phyloP scores from a whole-genome alignment of 1,140 invertebrate species.

The Macrobrachium nipponense region DNA sequence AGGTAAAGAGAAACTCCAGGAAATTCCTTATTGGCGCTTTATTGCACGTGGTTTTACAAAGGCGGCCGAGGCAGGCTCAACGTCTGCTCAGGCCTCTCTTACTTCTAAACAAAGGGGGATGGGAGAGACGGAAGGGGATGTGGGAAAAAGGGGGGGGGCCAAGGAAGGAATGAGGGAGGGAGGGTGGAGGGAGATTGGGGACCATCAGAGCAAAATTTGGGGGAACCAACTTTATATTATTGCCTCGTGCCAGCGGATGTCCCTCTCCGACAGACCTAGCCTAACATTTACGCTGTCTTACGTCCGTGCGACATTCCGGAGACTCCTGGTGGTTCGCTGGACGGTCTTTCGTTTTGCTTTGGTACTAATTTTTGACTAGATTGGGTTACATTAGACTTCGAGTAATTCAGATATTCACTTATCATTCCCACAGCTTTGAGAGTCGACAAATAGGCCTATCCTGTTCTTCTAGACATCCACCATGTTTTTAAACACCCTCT shows the following conservation, averaged over 20 bases:
- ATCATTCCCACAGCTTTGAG: too few species aligned
- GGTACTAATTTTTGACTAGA: too few species aligned
- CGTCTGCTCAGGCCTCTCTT: conserved; percentile 28
- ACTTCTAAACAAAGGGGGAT: conserved; percentile 31
- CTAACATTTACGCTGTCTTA: too few species aligned
- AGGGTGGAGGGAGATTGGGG: background rate
- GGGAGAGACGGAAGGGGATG: background rate
- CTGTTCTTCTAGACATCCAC: too few species aligned
- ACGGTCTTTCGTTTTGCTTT: too few species aligned
- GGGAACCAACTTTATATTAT: background rate
- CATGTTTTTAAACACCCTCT: too few species aligned
- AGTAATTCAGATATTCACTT: too few species aligned
- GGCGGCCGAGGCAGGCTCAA: conserved; percentile 32
- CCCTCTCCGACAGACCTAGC: background rate
- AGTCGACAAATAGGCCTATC: too few species aligned
- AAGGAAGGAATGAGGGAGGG: background rate
- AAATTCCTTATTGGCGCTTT: conserved; percentile 37
- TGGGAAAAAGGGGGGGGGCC: background rate
- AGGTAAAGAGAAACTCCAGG: background rate
- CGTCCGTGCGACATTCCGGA: too few species aligned
- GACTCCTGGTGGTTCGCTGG: too few species aligned
- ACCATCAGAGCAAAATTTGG: background rate
- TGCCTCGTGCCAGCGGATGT: background rate
- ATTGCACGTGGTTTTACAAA: conserved; percentile 49
- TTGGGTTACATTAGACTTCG: too few species aligned